These are phyloP conservation scores for Endotricha flammealis DNA, from an alignment of 2,888 invertebrate genomes.

Conservation along the genomic window DNA sequence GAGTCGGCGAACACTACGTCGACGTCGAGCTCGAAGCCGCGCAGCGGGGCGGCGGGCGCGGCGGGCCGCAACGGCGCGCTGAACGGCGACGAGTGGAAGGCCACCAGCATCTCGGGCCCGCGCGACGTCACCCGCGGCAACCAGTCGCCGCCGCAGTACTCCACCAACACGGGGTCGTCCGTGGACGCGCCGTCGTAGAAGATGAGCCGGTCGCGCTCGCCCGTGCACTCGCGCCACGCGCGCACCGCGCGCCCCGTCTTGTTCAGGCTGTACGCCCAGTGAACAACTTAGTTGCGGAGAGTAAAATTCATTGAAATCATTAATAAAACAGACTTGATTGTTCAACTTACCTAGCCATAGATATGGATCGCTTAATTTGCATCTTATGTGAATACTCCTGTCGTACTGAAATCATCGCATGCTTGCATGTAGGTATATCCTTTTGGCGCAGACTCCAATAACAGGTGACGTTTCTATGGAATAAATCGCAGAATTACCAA, in stretches of 20 bases:
- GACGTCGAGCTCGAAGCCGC: slow-evolving; percentile 90
- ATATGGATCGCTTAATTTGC: slow-evolving; percentile 82
- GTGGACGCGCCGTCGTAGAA: slow-evolving; percentile 91
- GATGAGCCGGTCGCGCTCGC: slow-evolving; percentile 88
- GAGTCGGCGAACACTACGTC: slow-evolving; percentile 93
- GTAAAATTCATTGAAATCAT: too few species aligned
- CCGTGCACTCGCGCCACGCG: slow-evolving; percentile 91
- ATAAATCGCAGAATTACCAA: too few species aligned
- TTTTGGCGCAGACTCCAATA: slow-evolving; percentile 92
- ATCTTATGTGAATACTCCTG: slow-evolving; percentile 86
- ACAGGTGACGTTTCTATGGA: slow-evolving; percentile 90
- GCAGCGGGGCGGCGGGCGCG: slow-evolving; percentile 81
- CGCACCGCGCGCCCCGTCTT: slow-evolving; percentile 84
- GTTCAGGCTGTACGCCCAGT: slow-evolving; percentile 76
- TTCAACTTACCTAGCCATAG: slow-evolving; percentile 77
- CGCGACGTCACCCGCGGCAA: slow-evolving; percentile 84
- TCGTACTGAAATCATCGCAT: slow-evolving; percentile 92
- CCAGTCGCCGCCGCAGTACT: slow-evolving; percentile 93
- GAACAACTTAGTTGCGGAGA: too few species aligned
- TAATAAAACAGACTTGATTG: too few species aligned
- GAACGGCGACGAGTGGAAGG: slow-evolving; percentile 91
- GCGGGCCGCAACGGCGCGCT: slow-evolving; percentile 85
- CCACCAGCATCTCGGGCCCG: slow-evolving; percentile 91
- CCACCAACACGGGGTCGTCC: slow-evolving; percentile 89
- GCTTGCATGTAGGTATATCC: slow-evolving; percentile 91